Percentiles rank a stretch among this genome's conserved stretches.
Evolutionary conservation across 2,113 vertebrate species (phyloP).

Genomic region (Odontesthes bonariensis): DNA sequence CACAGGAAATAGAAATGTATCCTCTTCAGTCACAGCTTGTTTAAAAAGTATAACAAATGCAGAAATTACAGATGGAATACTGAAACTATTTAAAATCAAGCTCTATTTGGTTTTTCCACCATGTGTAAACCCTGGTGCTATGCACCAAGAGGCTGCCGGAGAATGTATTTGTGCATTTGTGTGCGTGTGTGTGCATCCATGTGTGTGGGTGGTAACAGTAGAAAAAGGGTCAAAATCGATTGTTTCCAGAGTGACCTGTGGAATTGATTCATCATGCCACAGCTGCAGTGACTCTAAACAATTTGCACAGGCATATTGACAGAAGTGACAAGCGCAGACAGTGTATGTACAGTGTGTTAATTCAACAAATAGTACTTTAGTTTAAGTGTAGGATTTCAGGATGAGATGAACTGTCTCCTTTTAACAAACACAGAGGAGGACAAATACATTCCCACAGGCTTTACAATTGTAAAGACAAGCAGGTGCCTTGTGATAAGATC

Average conservation of each 20-base stretch:
- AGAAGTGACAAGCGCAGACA: slow-evolving; percentile 17
- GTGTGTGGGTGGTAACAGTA: slow-evolving; percentile 44
- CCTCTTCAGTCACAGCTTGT: not conserved
- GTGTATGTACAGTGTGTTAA: not conserved
- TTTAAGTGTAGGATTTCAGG: not conserved
- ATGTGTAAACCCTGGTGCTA: not conserved
- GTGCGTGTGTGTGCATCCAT: slow-evolving; percentile 6
- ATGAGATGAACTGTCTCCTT: not conserved
- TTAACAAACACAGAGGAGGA: not conserved
- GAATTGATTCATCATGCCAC: slow-evolving; percentile 61
- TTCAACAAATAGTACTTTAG: not conserved
- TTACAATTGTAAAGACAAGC: not conserved
- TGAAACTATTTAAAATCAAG: not conserved
- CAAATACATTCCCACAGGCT: not conserved
- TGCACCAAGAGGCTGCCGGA: not conserved
- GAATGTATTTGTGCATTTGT: not conserved
- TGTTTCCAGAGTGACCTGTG: slow-evolving; percentile 63
- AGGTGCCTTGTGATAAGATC: not conserved
- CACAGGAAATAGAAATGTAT: not conserved
- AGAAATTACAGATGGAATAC: not conserved
- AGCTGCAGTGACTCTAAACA: slow-evolving; percentile 46
- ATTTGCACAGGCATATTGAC: slow-evolving; percentile 21
- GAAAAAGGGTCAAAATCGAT: slow-evolving; percentile 72
- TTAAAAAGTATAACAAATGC: not conserved
- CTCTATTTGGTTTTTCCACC: not conserved